Evolutionary conservation across 2,888 invertebrate genomes (phyloP).

Genomic region (Tigriopus californicus): DNA sequence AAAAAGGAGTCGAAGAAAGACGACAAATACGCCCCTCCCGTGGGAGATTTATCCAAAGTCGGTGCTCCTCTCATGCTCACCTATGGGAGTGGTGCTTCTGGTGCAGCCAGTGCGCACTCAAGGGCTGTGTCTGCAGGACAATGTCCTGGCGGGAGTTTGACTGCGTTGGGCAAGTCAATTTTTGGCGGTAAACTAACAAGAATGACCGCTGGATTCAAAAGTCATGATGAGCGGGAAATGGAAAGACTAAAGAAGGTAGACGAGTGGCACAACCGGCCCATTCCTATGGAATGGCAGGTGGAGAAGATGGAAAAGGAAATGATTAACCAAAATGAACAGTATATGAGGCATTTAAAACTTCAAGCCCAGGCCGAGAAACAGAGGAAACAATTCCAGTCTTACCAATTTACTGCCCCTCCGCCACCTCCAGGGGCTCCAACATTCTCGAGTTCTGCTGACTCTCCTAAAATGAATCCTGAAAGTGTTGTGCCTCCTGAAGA

Average conservation of each 20-base stretch:
- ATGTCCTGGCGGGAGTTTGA: not conserved
- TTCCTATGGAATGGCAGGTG: not conserved
- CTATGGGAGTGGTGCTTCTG: not conserved
- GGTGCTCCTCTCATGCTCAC: slow-evolving; percentile 1
- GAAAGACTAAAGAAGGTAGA: not conserved
- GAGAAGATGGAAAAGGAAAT: not conserved
- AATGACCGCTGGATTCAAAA: slow-evolving; percentile 1
- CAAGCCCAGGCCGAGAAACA: too few species aligned
- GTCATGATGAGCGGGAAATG: not conserved
- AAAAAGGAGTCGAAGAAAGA: not conserved
- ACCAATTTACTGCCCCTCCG: too few species aligned
- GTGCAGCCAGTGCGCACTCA: slow-evolving; percentile 3
- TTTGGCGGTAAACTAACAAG: not conserved
- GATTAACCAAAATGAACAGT: not conserved
- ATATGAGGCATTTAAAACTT: not conserved
- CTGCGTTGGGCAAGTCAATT: not conserved
- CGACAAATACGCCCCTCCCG: slow-evolving; percentile 2
- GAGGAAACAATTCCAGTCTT: too few species aligned
- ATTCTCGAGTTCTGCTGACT: too few species aligned
- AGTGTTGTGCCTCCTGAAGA: too few species aligned
- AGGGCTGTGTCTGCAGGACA: not conserved
- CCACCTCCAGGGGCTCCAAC: too few species aligned
- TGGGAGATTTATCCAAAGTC: not conserved
- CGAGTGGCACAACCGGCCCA: not conserved
- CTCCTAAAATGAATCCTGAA: too few species aligned